Evolutionary conservation across 1,140 invertebrate genomes (phyloP).

Genomic region (Pseudomyrmex concolor): DNA sequence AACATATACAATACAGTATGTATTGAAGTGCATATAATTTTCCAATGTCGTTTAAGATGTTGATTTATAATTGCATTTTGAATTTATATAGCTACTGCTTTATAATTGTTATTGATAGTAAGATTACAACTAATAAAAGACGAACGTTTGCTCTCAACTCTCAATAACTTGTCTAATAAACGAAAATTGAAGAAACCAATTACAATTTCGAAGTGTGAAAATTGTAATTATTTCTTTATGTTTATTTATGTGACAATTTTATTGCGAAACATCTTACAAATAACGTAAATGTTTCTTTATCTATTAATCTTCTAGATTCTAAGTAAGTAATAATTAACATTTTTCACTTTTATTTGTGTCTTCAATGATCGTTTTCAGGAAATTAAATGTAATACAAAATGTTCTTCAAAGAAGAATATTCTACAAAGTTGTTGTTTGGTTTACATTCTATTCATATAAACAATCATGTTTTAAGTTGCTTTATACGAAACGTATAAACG

Average conservation of each 20-base stretch:
- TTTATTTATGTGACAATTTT: slow-evolving; percentile 1
- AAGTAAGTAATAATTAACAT: neutral
- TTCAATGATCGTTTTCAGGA: neutral
- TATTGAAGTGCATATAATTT: slow-evolving; percentile 50
- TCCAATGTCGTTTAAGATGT: slow-evolving; percentile 57
- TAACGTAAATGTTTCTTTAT: neutral
- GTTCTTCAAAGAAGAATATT: neutral
- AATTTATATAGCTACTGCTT: slow-evolving; percentile 51
- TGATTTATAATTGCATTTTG: slow-evolving; percentile 58
- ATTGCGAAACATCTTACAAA: neutral
- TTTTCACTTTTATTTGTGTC: slow-evolving; percentile 6
- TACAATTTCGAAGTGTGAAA: neutral
- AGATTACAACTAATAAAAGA: slow-evolving; percentile 47
- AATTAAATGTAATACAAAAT: slow-evolving; percentile 3
- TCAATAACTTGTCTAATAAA: slow-evolving; percentile 35
- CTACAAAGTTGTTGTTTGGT: neutral
- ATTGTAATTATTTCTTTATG: slow-evolving; percentile 32
- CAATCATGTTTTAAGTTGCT: neutral
- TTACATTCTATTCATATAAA: slow-evolving; percentile 16
- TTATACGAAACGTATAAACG: slow-evolving; percentile 2
- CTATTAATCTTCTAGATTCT: neutral
- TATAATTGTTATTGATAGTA: slow-evolving; percentile 57
- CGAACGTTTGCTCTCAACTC: slow-evolving; percentile 46
- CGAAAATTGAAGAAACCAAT: neutral
- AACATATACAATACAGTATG: slow-evolving; percentile 51